Base-by-base conservation (phyloP, 1,140 invertebrate species). In the Proales similis region DNA sequence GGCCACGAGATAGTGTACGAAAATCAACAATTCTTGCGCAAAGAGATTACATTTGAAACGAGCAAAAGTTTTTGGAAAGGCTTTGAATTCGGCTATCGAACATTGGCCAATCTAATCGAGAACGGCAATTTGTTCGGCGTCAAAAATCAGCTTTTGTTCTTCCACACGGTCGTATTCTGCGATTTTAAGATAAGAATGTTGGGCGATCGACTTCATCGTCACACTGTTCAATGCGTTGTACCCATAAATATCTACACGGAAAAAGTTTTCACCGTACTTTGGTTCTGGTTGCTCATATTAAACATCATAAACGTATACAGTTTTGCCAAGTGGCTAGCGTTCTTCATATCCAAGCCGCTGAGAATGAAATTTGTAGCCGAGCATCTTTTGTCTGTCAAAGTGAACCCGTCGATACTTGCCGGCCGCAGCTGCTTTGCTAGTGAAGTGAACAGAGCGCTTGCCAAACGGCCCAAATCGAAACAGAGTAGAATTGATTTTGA, bases 231-330 rank as follows among this genome's bases (percentile, higher is more conserved):
- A 48, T 79, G 77, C 64, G 72, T 79, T 24, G 70, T 79, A n/a
- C 74, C 77, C 38, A 68, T 79, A 12, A 79, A 79, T 65, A 73
- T 79, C 51, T 72, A 77, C 49, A 78, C 77, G 39, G 78, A 79
- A 65, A 74, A 80, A 69, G 82, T 77, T 19, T 77, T 76, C 64
- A 72, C 74, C 45, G 47, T 74, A 36, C 42, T 73, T 30, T 76
- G 74, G 74, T 73, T 72, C 62, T 76, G 72, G 74, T 60, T 74
- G 4, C 63, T 72, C 27, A 29, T 76, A 2, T 66, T 60, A 14
- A 43, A 43, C 17, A 19, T 60, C 9, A 39, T 60, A 1, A 60
- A 45, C 38, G 36, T 36, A 24, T 53, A 36, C 27, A 36, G 27
- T 53, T 38, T 53, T 19, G 0, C 42, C 3, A 53, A 53, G 27